phyloP scores from a whole-genome alignment of 1,140 invertebrate genomes.

The Plectrocnemia conspersa region DNA sequence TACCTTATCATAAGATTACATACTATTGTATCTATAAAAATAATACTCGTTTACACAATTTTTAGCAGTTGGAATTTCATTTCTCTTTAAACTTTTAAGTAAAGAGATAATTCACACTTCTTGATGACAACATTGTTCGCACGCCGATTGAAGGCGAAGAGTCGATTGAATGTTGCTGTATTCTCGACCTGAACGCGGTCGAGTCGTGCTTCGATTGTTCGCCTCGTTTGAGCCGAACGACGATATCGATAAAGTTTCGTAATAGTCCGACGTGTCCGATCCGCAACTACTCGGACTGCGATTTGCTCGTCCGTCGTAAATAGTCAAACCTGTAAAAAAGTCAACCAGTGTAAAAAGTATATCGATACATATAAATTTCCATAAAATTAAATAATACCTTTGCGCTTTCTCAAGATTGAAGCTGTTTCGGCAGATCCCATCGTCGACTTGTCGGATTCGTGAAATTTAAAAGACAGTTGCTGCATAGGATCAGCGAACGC shows the following conservation, averaged over 20 bases:
- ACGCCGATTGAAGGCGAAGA: conserved; percentile 1
- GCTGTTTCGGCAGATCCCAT: too few relatives aligned
- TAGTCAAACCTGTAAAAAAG: conserved; percentile 43
- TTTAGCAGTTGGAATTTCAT: too few relatives aligned
- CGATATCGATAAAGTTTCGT: conserved; percentile 73
- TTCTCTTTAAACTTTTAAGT: too few relatives aligned
- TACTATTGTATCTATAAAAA: too few relatives aligned
- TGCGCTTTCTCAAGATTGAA: too few relatives aligned
- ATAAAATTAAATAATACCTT: conserved; percentile 5
- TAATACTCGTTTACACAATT: too few relatives aligned
- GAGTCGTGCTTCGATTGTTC: conserved; percentile 53
- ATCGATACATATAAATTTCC: conserved; percentile 22
- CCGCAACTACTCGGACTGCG: conserved; percentile 68
- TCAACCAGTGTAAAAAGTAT: too few relatives aligned
- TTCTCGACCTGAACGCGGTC: conserved; percentile 73
- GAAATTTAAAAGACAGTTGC: conserved; percentile 68
- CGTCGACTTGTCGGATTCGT: too few relatives aligned
- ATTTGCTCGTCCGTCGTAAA: conserved; percentile 48
- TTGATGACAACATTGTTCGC: conserved; percentile 11
- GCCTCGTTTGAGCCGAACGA: conserved; percentile 71
- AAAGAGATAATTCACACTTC: conserved; percentile 16
- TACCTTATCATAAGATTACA: too few relatives aligned
- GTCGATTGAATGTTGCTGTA: conserved; percentile 45
- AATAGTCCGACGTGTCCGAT: conserved; percentile 84
- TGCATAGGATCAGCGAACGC: conserved; percentile 67